Evolutionary conservation across 1,140 invertebrate genomes (phyloP), one percentile per base, ranked within the genome.

Genomic region (Doryteuthis pealeii): DNA sequence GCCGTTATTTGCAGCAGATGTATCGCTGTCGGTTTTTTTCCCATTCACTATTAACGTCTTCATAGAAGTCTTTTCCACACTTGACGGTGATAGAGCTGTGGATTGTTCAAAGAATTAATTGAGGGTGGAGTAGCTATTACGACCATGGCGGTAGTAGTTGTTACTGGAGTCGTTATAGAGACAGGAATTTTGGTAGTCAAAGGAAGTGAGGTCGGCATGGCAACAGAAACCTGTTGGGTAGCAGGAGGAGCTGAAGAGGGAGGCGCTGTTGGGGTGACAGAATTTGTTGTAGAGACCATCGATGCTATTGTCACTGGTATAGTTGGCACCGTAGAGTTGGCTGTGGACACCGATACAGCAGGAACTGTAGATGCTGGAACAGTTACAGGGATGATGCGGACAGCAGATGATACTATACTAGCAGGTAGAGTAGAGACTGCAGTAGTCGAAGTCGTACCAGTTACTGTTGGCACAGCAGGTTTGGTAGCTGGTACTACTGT

Each of bases 21-120:
- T 69, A 8, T 18, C 18, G 35, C 14, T 40, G 14, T 71, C 70
- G 22, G 12, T 22, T 49, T 68, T 68, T 31, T 68, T 68, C 15
- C 66, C 66, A 68, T 68, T 68, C 3, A 68, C 66, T 32, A 68
- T 32, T 30, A n/a, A n/a, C 10, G n/a, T 68, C 28, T 31, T 45
- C 40, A 22, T 22, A 26, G 32, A 58, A 5, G 28, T 54, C 28
- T 72, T 40, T 26, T 43, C 54, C 6, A 62, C 18, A 22, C 54
- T 62, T 22, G 54, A 6, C 6, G 54, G 18, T 28, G 18, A 18
- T 22, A 62, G 54, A n/a, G 54, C 10, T n/a, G 18, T 28, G 26
- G 54, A 15, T 62, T 62, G 18, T 22, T 62, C 18, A 62, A 18
- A 62, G 54, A 62, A 62, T 62, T 22, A 40, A 40, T 3, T 62